Evolutionary conservation across 2,113 vertebrate genomes (phyloP), one percentile per base, ranked within the genome.

Genomic region (Podilymbus podiceps): DNA sequence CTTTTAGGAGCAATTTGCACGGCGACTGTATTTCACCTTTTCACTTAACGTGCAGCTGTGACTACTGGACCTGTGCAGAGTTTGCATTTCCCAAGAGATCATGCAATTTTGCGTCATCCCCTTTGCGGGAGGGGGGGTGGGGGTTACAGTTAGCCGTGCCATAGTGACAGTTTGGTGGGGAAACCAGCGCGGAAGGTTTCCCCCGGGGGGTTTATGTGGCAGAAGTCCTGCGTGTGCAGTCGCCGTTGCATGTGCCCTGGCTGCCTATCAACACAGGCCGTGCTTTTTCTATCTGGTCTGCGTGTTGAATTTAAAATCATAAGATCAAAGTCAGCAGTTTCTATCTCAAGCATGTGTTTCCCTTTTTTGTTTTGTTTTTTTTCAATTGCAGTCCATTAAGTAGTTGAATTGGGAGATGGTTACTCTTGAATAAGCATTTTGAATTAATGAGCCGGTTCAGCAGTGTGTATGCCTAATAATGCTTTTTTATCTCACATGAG

Each of bases 221-320:
- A 62, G 44, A 8, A 40, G 3, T 17, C 58, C 67, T 11, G 28
- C 0, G 1, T 20, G 71, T 64, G 56, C 20, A 4, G 1, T 14
- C 64, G 47, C 58, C 3, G 1, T 21, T 10, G 6, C 2, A 1
- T 1, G 31, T 60, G 68, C 21, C n/a, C 30, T 0, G 0, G 27
- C 73, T 38, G 59, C 73, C 49, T 56, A 3, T 72, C 58, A 24
- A 3, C 0, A 1, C 35, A 15, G 33, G 25, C 3, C 0, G 33
- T 7, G 4, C 22, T 59, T 8, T 53, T 71, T 52, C 55, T 84
- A 0, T 15, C 58, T 28, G n/a, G 11, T 23, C 47, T 42, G 31
- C 0, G 0, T 11, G 13, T 4, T 13, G 30, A 31, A 30, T 79
- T 52, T 19, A 4, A 64, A 56, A 52, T 20, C 6, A 1, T 6